These are phyloP conservation scores for Keiferia lycopersicella DNA, from an alignment of 2,888 invertebrate species.

Conservation along the genomic window DNA sequence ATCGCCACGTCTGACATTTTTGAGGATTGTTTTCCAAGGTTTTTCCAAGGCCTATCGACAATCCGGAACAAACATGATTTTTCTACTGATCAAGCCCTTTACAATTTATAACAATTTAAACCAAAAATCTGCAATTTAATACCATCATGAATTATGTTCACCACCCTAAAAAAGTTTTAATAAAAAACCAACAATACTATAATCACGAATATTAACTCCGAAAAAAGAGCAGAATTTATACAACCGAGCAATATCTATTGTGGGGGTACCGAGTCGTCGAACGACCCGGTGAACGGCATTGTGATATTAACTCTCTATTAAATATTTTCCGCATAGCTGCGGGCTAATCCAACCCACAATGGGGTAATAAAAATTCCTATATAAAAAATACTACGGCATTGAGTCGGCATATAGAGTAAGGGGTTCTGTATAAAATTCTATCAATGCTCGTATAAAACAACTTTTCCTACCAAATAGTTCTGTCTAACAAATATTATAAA, in stretches of 20 bases:
- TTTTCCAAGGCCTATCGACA: too few species aligned
- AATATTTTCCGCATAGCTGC: slow-evolving; percentile 70
- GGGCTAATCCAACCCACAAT: slow-evolving; percentile 66
- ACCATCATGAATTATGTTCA: slow-evolving; percentile 1
- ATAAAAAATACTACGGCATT: slow-evolving; percentile 49
- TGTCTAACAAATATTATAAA: too few species aligned
- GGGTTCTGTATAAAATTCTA: slow-evolving; percentile 1
- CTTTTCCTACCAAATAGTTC: too few species aligned
- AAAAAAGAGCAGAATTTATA: slow-evolving; percentile 50
- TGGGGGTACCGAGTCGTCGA: too few species aligned
- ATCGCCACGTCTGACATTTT: too few species aligned
- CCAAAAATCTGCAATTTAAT: background rate
- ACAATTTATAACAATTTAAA: background rate
- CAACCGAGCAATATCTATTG: slow-evolving; percentile 14
- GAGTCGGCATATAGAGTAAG: background rate
- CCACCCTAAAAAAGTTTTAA: background rate
- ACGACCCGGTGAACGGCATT: slow-evolving; percentile 46
- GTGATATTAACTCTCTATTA: slow-evolving; percentile 68
- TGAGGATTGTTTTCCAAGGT: too few species aligned
- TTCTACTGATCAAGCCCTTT: background rate
- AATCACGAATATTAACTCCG: slow-evolving; percentile 45
- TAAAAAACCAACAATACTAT: slow-evolving; percentile 40
- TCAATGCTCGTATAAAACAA: too few species aligned
- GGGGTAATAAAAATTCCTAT: slow-evolving; percentile 65
- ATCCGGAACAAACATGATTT: background rate